These are phyloP conservation scores for Eristalinus sepulchralis DNA, from an alignment of 2,888 invertebrate genomes.

Conservation along the genomic window DNA sequence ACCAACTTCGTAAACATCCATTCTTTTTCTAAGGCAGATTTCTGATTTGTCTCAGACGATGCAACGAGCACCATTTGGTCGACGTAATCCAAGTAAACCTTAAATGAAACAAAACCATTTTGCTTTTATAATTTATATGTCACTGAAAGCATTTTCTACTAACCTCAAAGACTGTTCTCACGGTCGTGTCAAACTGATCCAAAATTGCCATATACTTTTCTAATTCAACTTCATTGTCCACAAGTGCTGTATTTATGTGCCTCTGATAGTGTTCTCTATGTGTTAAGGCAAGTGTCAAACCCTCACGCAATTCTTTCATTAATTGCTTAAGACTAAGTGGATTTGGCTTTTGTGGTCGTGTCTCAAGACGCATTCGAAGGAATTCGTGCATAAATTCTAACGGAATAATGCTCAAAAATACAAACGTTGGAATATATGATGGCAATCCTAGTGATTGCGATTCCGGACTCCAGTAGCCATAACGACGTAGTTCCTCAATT, in stretches of 20 bases:
- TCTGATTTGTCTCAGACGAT: constrained; percentile 82
- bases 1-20: constrained; percentile 92
- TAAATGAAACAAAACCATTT: constrained; percentile 73
- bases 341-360: constrained; percentile 91
- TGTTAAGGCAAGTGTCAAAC: constrained; percentile 90
- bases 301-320: constrained; percentile 95
- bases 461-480: constrained; percentile 90
- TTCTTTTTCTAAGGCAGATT: constrained; percentile 91
- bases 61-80: constrained; percentile 88
- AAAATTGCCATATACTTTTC: constrained; percentile 84
- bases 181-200: constrained; percentile 88
- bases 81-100: constrained; percentile 93
- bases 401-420: constrained; percentile 92
- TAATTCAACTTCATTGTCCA: constrained; percentile 81
- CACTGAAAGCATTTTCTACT: constrained; percentile 38
- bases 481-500: constrained; percentile 81
- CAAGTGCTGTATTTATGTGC: constrained; percentile 84
- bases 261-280: constrained; percentile 89
- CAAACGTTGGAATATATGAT: constrained; percentile 91
- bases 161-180: constrained; percentile 88
- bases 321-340: constrained; percentile 93
- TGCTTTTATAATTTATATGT: constrained; percentile 53
- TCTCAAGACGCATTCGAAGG: constrained; percentile 91
- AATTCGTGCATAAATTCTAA: constrained; percentile 97
- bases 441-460: constrained; percentile 90